Evolutionary conservation across 2,888 invertebrate genomes (phyloP), one percentile per base, ranked within the genome.

Genomic region (Hydroisotoma schaefferi): DNA sequence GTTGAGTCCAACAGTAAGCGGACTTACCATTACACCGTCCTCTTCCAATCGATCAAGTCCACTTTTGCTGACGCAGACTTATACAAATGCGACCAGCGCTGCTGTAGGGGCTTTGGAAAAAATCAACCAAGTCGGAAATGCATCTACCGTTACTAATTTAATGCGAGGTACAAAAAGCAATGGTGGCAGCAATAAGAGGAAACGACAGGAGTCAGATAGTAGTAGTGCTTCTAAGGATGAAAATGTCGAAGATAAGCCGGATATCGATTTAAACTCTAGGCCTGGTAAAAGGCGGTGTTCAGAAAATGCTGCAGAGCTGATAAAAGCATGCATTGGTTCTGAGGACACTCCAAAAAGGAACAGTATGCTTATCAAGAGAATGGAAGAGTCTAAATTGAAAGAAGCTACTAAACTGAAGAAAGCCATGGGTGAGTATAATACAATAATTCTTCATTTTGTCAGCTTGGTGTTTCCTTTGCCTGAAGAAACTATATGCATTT

Each of bases 171-270:
- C 12, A 8, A 61, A 58, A 37, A 60, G 57, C 22, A 46, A 55
- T 1, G 58, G 66, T 26, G 33, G 57, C 18, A 49, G 40, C 2
- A 69, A 71, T 51, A 89, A 90, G 75, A 82, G 90, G 60, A 87
- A 87, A 76, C 82, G 89, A 48, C 85, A 87, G 74, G 90, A 88
- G 74, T 88, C 88, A 0, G 90, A 89, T 73, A 86, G 87, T 76
- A 85, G 84, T 43, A 86, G 84, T 44, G 83, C 84, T 1, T 84
- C 86, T 1, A 82, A 71, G 40, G 70, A 71, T 53, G 68, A 70
- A 49, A 69, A 82, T 67, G 79, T 82, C 51, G 84, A 84, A 73
- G 83, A 83, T 71, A 70, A 66, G 52, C 26, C 59, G 15, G 67
- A 68, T 58, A 64, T 70, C 26, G 72, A 71, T 49, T 54, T 72